These are phyloP conservation scores for Antennarius striatus DNA, from an alignment of 2,113 vertebrate genomes.

Conservation along the genomic window DNA sequence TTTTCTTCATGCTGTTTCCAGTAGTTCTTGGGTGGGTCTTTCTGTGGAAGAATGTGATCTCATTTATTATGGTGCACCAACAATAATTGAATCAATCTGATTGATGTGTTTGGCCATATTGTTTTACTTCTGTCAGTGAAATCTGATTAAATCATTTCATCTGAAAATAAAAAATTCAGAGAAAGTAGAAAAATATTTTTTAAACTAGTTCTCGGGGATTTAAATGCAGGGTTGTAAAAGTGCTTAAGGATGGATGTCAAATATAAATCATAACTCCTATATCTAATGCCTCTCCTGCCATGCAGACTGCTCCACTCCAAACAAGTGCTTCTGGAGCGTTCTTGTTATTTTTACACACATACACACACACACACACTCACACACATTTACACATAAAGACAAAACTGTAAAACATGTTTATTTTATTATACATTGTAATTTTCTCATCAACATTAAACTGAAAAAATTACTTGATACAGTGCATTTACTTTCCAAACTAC, in stretches of 20 bases:
- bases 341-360: neutral
- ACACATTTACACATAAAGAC: neutral
- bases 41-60: neutral
- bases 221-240: neutral
- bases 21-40: too few species aligned
- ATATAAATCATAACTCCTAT: too few species aligned
- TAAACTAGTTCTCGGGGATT: too few species aligned
- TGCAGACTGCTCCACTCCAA: too few species aligned
- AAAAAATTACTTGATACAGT: neutral
- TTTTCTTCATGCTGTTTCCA: too few species aligned
- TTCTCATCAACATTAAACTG: slow-evolving; percentile 18
- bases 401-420: slow-evolving; percentile 42
- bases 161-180: too few species aligned
- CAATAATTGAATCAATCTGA: neutral
- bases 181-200: too few species aligned
- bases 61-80: neutral
- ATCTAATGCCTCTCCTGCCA: too few species aligned
- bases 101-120: neutral
- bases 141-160: neutral
- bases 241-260: neutral
- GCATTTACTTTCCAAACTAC: neutral
- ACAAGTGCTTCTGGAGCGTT: too few species aligned
- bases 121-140: neutral
- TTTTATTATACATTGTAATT: slow-evolving; percentile 58
- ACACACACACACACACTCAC: neutral